phyloP scores from a whole-genome alignment of 2,797 vertebrate species.

The Phataginus tricuspis region DNA sequence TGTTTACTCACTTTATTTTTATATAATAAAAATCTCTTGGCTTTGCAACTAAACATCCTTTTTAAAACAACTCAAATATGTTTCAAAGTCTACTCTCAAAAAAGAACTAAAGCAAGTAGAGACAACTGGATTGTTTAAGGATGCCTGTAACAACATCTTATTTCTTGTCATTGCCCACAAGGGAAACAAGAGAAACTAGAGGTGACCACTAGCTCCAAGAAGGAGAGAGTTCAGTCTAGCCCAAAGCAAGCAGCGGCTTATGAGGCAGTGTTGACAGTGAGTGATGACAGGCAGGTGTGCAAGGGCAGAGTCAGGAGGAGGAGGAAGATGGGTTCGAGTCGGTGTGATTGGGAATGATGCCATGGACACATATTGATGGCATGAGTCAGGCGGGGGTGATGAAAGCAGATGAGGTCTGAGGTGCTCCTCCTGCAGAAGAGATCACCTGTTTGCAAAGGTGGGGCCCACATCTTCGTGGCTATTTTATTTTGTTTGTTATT shows the following conservation, averaged over 20 bases:
- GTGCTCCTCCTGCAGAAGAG: background rate
- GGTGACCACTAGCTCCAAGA: background rate
- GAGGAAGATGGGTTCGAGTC: too few relatives aligned
- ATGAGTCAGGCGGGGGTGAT: background rate
- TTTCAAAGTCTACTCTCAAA: background rate
- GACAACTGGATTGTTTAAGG: background rate
- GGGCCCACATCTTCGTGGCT: background rate
- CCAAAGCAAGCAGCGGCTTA: background rate
- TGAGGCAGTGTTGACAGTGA: constrained; percentile 26
- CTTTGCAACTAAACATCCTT: background rate
- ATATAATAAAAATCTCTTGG: background rate
- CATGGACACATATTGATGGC: background rate
- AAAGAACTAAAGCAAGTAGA: background rate
- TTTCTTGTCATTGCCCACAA: background rate
- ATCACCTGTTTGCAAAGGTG: background rate
- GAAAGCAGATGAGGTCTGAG: background rate
- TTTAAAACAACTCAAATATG: constrained; percentile 1
- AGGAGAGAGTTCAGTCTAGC: background rate
- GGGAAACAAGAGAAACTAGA: background rate
- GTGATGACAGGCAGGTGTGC: background rate
- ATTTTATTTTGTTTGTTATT: background rate
- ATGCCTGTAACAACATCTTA: background rate
- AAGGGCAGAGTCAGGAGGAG: background rate
- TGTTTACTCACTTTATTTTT: background rate
- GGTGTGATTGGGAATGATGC: background rate